Conservation (phyloP, 2,797 vertebrate genomes). For the Australoheros facetus region DNA sequence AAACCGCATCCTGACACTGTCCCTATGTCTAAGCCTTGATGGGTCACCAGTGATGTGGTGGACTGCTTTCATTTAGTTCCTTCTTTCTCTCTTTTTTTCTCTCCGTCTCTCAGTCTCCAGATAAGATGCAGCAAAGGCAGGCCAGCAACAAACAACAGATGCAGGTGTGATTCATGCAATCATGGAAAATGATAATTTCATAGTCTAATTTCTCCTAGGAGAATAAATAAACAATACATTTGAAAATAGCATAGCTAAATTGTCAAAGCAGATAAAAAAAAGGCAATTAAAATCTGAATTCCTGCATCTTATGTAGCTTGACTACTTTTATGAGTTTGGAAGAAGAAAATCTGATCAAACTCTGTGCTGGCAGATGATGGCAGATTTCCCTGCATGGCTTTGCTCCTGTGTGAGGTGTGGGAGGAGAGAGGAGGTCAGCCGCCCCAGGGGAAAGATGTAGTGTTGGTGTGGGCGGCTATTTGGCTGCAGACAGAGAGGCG, state of each 20-base stretch:
- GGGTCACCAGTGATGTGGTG: neutral
- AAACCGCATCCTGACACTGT: neutral
- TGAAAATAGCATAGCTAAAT: neutral
- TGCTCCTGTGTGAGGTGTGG: constrained; percentile 46
- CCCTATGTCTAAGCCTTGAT: neutral
- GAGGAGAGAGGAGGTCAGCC: constrained; percentile 45
- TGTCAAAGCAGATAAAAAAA: neutral
- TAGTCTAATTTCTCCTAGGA: neutral
- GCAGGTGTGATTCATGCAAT: neutral
- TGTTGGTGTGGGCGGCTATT: constrained; percentile 53
- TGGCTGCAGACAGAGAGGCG: constrained; percentile 65
- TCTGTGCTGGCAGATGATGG: constrained; percentile 23
- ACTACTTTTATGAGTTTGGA: constrained; percentile 14
- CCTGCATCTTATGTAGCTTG: neutral
- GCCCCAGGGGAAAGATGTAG: constrained; percentile 25
- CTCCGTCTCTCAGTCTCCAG: neutral
- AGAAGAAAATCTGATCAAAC: constrained; percentile 8
- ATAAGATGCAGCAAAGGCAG: neutral
- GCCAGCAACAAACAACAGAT: neutral
- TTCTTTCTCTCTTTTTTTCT: neutral
- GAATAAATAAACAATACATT: neutral
- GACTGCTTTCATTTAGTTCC: neutral
- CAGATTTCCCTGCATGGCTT: constrained; percentile 2
- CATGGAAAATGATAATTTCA: no score
- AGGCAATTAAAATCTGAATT: neutral